Evolutionary conservation across 2,797 vertebrate species (phyloP).

Genomic region (Telmatherina bonti): DNA sequence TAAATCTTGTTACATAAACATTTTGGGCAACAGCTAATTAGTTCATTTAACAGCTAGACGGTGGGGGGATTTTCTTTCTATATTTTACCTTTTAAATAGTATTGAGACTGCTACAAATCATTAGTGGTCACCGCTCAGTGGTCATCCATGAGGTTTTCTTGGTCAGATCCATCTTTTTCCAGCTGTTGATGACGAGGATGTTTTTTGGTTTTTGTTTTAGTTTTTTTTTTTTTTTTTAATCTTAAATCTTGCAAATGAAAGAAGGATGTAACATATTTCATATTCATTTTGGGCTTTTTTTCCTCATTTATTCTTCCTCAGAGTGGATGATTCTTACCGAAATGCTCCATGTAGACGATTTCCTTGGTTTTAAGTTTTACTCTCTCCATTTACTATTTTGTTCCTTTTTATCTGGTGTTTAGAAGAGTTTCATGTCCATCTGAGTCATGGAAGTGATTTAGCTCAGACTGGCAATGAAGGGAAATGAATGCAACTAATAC

Average conservation of each 20-base stretch:
- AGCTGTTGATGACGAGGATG: neutral
- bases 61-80: neutral
- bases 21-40: too few relatives aligned
- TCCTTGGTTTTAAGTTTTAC: neutral
- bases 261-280: neutral
- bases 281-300: neutral
- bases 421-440: neutral
- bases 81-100: neutral
- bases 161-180: neutral
- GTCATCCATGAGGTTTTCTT: neutral
- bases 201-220: too few relatives aligned
- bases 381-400: neutral
- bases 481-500: conserved; percentile 45
- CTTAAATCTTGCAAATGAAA: too few relatives aligned
- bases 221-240: too few relatives aligned
- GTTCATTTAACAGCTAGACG: neutral
- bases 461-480: conserved; percentile 18
- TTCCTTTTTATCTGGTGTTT: neutral
- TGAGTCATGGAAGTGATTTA: neutral
- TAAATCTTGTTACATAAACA: too few relatives aligned
- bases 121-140: too few relatives aligned
- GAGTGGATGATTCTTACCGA: neutral
- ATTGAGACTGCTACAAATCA: neutral
- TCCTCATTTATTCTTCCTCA: neutral
- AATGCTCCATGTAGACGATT: neutral